These are phyloP conservation scores for Marcusenius ussheri DNA, from an alignment of 2,113 vertebrate genomes.

Conservation along the genomic window DNA sequence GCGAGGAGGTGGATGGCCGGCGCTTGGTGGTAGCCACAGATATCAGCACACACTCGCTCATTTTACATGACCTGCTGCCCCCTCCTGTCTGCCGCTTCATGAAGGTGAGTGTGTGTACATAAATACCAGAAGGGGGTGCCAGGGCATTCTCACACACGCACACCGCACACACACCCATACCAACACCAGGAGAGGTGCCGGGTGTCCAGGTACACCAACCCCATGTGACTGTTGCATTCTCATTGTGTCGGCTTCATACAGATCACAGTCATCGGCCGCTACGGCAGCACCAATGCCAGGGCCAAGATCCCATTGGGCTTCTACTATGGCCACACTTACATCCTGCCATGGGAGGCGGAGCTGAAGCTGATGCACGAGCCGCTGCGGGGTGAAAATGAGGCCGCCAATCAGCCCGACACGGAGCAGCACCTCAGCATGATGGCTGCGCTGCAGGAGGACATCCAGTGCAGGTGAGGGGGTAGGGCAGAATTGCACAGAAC, in stretches of 20 bases:
- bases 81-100: constrained; percentile 97
- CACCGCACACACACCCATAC: no score
- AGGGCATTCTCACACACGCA: not conserved
- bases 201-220: not conserved
- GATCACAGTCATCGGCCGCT: constrained; percentile 97
- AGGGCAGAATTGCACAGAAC: not conserved
- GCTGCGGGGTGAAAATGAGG: constrained; percentile 81
- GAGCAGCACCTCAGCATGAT: constrained; percentile 97
- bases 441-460: constrained; percentile 93
- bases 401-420: constrained; percentile 81
- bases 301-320: constrained; percentile 96
- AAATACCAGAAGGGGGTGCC: not conserved
- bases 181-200: not conserved
- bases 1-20: constrained; percentile 94
- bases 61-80: constrained; percentile 90
- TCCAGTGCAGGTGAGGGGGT: constrained; percentile 85
- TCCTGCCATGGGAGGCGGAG: constrained; percentile 93
- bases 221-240: not conserved
- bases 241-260: constrained; percentile 38
- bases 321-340: constrained; percentile 97
- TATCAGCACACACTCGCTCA: constrained; percentile 95
- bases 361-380: constrained; percentile 93
- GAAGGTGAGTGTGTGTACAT: constrained; percentile 70
- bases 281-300: constrained; percentile 94
- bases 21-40: constrained; percentile 92